Evolutionary conservation across 2,797 vertebrate species (phyloP), one percentile per base, ranked within the genome.

Genomic region (Sebastolobus altivelis): DNA sequence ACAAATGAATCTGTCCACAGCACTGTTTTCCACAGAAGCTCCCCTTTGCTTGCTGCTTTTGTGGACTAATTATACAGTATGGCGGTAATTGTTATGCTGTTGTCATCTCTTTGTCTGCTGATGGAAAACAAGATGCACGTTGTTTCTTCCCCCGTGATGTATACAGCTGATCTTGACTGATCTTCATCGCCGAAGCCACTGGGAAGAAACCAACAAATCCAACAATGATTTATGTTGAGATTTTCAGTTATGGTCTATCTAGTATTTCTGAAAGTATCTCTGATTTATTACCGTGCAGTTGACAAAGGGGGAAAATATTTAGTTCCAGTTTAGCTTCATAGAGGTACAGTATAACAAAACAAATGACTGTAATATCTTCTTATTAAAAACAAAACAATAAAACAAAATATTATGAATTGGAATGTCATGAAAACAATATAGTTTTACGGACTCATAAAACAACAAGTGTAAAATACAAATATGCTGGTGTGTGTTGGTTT

Each of bases 311-410:
- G 38, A 20, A 65, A 20, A 7, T 11, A 59, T 65, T 18, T 67
- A 27, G 2, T 22, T 56, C 43, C 29, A 35, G 40, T 52, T 60
- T 37, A 18, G 62, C 29, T 46, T 37, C 9, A n/a, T 60, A 35
- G 16, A 11, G 31, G 35, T 22, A 49, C 8, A 49, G 35, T 22
- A 49, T 20, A 49, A n/a, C 46, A 49, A 49, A 54, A 61, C 46
- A 74, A 74, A 65, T 14, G 16, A 12, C 27, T 55, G 25, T 8
- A 49, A 59, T 13, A 38, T 38, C 3, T 22, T 38, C n/a, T 59
- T 60, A 43, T 46, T 35, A 31, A 58, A 66, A 70, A 62, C n/a
- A 65, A 43, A 65, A 12, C 40, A 49, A 46, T 10, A 49, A 72
- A 31, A 20, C 10, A 52, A 61, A 43, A 6, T 29, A 10, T n/a